A percentile compares a stretch with the other conserved stretches of the same genome.
These are phyloP conservation scores for Promerops cafer DNA, from an alignment of 2,113 vertebrate genomes.

Conservation along the genomic window DNA sequence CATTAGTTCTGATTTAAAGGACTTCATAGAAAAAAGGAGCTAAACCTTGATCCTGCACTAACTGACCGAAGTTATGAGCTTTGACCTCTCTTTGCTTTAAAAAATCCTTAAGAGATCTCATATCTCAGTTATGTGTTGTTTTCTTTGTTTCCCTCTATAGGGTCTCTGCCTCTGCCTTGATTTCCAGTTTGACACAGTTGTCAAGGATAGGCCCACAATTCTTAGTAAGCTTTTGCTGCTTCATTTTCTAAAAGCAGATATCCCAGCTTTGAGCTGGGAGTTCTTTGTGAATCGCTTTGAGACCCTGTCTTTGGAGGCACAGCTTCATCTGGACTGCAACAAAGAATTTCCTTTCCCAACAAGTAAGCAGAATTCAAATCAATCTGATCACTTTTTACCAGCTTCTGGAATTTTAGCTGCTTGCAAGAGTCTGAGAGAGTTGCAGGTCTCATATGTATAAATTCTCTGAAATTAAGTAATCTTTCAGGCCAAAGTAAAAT, in stretches of 20 bases:
- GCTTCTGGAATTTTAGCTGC: neutral
- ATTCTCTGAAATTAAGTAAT: neutral
- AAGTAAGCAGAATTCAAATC: constrained; percentile 75
- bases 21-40: neutral
- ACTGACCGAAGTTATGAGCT: neutral
- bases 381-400: neutral
- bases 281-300: constrained; percentile 99
- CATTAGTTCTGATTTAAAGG: neutral
- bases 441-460: neutral
- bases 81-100: neutral
- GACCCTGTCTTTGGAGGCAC: constrained; percentile 95
- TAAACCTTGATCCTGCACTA: neutral
- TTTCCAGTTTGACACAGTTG: constrained; percentile 98
- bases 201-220: constrained; percentile 94
- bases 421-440: neutral
- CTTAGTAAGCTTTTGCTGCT: constrained; percentile 94
- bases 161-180: constrained; percentile 95
- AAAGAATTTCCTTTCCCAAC: constrained; percentile 99
- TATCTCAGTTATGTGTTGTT: neutral
- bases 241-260: constrained; percentile 93
- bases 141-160: constrained; percentile 51
- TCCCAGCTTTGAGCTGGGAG: constrained; percentile 98
- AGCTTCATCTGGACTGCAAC: constrained; percentile 97
- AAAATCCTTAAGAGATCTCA: neutral
- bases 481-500: neutral